phyloP scores from a whole-genome alignment of 2,888 invertebrate species.

The Eristalis pertinax region DNA sequence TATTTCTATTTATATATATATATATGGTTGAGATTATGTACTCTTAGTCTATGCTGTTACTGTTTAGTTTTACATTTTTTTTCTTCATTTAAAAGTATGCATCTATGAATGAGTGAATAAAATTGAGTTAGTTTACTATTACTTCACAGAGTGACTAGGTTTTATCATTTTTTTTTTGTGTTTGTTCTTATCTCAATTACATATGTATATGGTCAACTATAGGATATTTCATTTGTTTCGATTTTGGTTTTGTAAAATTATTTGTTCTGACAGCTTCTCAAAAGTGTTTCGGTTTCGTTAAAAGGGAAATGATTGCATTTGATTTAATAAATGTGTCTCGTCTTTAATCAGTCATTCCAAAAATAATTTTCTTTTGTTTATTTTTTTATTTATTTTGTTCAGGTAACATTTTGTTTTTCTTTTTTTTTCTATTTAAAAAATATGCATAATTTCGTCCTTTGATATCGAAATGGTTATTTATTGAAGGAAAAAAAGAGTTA shows the following conservation, averaged over 20 bases:
- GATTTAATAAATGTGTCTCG: slow-evolving; percentile 9
- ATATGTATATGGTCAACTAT: slow-evolving; percentile 39
- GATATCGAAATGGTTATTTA: slow-evolving; percentile 4
- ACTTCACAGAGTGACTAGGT: slow-evolving; percentile 69
- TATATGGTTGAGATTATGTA: slow-evolving; percentile 61
- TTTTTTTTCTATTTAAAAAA: background rate
- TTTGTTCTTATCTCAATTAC: slow-evolving; percentile 15
- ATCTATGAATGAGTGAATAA: slow-evolving; percentile 41
- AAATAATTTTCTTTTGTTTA: slow-evolving; percentile 31
- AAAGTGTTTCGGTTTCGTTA: slow-evolving; percentile 4
- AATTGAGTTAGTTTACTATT: slow-evolving; percentile 68
- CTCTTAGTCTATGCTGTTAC: slow-evolving; percentile 64
- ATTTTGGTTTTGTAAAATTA: slow-evolving; percentile 23
- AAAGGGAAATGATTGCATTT: slow-evolving; percentile 22
- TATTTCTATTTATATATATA: slow-evolving; percentile 50
- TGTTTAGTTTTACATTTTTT: slow-evolving; percentile 11
- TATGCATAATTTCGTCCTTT: background rate
- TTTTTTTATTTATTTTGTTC: background rate
- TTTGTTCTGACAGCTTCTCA: slow-evolving; percentile 11
- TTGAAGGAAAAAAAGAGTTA: background rate
- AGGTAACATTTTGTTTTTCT: slow-evolving; percentile 34
- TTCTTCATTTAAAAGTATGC: slow-evolving; percentile 17
- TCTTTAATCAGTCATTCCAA: slow-evolving; percentile 47
- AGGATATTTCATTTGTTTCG: slow-evolving; percentile 49
- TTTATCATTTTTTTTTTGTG: slow-evolving; percentile 8